phyloP scores from a whole-genome alignment of 2,888 invertebrate species.

The Nephrocerus scutellatus region DNA sequence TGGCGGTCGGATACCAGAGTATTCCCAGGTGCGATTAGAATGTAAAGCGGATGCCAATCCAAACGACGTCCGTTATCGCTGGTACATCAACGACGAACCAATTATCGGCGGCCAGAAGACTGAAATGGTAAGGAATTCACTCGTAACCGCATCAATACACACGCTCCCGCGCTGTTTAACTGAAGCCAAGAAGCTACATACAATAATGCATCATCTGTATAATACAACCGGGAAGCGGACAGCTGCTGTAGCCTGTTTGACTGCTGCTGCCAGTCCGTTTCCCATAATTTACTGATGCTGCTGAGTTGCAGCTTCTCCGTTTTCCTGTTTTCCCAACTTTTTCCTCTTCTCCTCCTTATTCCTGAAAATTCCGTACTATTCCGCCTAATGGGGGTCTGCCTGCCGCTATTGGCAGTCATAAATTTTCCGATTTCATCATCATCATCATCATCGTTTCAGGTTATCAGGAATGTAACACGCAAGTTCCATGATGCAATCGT shows the following conservation, averaged over 20 bases:
- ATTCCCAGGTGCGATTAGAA: conserved; percentile 68
- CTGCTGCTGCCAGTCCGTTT: conserved; percentile 25
- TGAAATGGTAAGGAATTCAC: conserved; percentile 57
- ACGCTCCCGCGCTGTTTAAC: no score
- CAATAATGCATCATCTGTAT: not conserved
- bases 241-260: no score
- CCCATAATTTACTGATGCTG: conserved; percentile 30
- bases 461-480: conserved; percentile 72
- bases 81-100: conserved; percentile 79
- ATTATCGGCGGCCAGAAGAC: conserved; percentile 73
- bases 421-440: conserved; percentile 4
- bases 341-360: not conserved
- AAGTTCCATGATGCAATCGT: conserved; percentile 79
- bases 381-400: not conserved
- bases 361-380: not conserved
- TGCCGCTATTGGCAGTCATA: conserved; percentile 1
- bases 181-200: not conserved
- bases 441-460: conserved; percentile 39
- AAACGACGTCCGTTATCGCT: conserved; percentile 72
- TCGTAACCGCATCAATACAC: no score
- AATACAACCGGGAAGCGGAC: not conserved
- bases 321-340: not conserved
- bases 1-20: conserved; percentile 67
- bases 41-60: conserved; percentile 90
- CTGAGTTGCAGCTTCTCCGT: conserved; percentile 25